Evolutionary conservation across 1,140 invertebrate genomes (phyloP), one percentile per base, ranked within the genome.

Genomic region (Ectropis grisescens): DNA sequence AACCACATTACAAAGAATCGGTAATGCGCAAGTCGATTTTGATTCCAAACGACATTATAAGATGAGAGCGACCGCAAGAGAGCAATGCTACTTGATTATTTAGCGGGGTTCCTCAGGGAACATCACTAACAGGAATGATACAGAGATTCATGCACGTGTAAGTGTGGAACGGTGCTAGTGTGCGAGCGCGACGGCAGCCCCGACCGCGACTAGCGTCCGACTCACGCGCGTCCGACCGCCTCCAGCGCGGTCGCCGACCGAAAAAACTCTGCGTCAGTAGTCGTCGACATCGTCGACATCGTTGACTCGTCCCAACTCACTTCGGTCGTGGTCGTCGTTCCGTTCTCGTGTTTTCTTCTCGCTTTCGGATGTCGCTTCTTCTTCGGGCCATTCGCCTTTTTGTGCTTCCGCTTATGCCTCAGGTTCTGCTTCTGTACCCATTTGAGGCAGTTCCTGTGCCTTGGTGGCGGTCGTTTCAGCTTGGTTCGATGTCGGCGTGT

Each of bases 211-310:
- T 41, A 72, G 53, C 27, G 60, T 52, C 15, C 54, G 54, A 41
- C 58, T 75, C 67, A 78, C 57, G 65, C 65, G 62, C 66, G 74
- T 37, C 55, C 66, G 71, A 58, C 58, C 69, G 65, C 66, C 69
- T 80, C 78, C 66, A 61, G 74, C 69, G 67, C 76, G 70, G 70
- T 70, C 78, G 65, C 69, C 47, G 68, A 68, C 55, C 79, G 81
- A 83, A 82, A 83, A 83, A 83, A 82, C 78, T 82, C 81, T 24
- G 50, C 62, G 26, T 78, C 75, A 1, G 75, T 78, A 27, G 50
- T 51, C 14, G 69, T 75, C 24, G 71, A 80, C 69, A 76, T 69
- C 4, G 75, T 78, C 33, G 72, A 72, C 64, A 74, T 70, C 2
- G 72, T 74, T 25, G 70, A 75, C 43, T 81, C 75, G 54, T 78